phyloP scores from a whole-genome alignment of 2,888 invertebrate species.

The Campoletis raptor region DNA sequence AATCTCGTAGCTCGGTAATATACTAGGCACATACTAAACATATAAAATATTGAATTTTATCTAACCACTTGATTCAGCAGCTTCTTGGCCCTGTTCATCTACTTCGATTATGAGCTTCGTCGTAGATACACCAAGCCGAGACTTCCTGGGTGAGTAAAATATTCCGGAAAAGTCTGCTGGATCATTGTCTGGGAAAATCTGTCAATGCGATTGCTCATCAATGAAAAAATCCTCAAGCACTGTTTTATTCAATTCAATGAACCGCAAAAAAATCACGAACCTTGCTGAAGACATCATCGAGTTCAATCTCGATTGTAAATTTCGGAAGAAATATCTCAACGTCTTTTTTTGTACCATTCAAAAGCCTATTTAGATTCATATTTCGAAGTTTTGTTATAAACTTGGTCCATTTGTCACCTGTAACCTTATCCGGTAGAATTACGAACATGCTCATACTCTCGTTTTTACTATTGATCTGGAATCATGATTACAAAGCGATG shows the following conservation, averaged over 20 bases:
- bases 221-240: background rate
- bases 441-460: background rate
- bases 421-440: background rate
- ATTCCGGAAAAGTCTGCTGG: conserved; percentile 1
- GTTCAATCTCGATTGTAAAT: background rate
- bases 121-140: background rate
- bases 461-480: background rate
- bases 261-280: background rate
- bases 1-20: too few species aligned
- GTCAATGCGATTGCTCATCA: background rate
- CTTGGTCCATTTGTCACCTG: background rate
- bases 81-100: background rate
- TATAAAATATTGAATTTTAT: background rate
- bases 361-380: background rate
- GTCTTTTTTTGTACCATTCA: background rate
- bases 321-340: background rate
- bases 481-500: too few species aligned
- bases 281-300: background rate
- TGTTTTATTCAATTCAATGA: background rate
- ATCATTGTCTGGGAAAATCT: background rate
- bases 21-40: too few species aligned
- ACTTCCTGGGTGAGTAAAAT: background rate
- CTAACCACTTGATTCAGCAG: background rate
- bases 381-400: background rate
- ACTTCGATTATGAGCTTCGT: background rate